Evolutionary conservation across 2,888 invertebrate species (phyloP).

Genomic region (Leucophora obtusa): DNA sequence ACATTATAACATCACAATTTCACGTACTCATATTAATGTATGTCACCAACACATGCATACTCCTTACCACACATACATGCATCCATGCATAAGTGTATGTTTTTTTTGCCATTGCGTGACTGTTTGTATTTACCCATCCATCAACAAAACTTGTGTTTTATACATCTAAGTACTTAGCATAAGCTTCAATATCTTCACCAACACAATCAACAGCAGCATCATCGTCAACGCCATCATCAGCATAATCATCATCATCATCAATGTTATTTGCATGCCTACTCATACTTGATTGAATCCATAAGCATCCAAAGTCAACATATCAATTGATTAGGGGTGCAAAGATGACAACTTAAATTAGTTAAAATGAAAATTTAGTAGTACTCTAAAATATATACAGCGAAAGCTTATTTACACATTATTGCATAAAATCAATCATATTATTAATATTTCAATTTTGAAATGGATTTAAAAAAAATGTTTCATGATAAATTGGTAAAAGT

Average conservation of each 20-base stretch:
- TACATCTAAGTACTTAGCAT: conserved; percentile 47
- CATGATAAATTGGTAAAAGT: too few species aligned
- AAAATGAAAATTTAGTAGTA: conserved; percentile 25
- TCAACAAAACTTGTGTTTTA: conserved; percentile 26
- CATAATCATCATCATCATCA: conserved; percentile 17
- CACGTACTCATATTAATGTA: conserved; percentile 14
- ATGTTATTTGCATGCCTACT: conserved; percentile 36
- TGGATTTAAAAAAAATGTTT: too few species aligned
- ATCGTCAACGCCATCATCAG: not conserved
- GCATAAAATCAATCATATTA: too few species aligned
- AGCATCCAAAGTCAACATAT: conserved; percentile 58
- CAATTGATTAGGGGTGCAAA: conserved; percentile 61
- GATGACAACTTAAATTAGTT: conserved; percentile 63
- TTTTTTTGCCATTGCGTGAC: not conserved
- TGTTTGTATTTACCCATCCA: conserved; percentile 43
- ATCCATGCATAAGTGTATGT: not conserved
- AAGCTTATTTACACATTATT: too few species aligned
- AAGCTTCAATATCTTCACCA: conserved; percentile 49
- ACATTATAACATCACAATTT: not conserved
- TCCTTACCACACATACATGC: not conserved
- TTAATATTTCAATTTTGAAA: too few species aligned
- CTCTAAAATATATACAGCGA: too few species aligned
- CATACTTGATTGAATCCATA: conserved; percentile 35
- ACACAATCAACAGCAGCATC: conserved; percentile 23
- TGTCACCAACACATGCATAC: conserved; percentile 14